Evolutionary conservation across 2,888 invertebrate genomes (phyloP), one percentile per base, ranked within the genome.

Genomic region (Pteria penguin): DNA sequence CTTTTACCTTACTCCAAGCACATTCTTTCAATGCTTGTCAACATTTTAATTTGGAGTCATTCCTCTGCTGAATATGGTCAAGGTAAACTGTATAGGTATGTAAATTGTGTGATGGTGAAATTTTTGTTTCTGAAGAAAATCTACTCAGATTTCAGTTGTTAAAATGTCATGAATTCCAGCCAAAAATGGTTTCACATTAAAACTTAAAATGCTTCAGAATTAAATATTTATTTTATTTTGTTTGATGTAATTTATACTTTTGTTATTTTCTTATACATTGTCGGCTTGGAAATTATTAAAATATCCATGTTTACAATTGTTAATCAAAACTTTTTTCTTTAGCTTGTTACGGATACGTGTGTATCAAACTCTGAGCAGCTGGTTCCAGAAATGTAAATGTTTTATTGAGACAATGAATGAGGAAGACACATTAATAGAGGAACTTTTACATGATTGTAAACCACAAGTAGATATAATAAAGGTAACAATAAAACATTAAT

Each of bases 381-480:
- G 83, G 84, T 61, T 84, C 26, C 77, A 83, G 68, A 68, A 70
- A 4, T 60, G 76, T 24, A 76, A 80, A 72, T 75, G 72, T 5
- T 71, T 74, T 18, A 79, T 72, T 33, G 81, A 78, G 8, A 68
- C 82, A 2, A 27, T 70, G 1, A 33, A 26, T n/a, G 84, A 84
- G 57, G 82, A 81, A 27, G 81, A 75, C 11, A 78, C 72, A 26
- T 71, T 83, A n/a, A 63, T 81, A 3, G 71, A 79, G 54, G 82
- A 84, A 29, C 71, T 86, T 8, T 57, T 86, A 3, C 80, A 82
- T 69, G 85, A 86, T 72, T 70, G 76, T 55, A 55, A 70, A 22
- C 83, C 83, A 27, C 75, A 77, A 24, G 57, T 69, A 26, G 82
- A 84, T 29, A 69, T 72, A 26, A 52, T 84, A 5, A 81, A 78